phyloP scores from a whole-genome alignment of 2,888 invertebrate species.

The Sminthurinus aureus region DNA sequence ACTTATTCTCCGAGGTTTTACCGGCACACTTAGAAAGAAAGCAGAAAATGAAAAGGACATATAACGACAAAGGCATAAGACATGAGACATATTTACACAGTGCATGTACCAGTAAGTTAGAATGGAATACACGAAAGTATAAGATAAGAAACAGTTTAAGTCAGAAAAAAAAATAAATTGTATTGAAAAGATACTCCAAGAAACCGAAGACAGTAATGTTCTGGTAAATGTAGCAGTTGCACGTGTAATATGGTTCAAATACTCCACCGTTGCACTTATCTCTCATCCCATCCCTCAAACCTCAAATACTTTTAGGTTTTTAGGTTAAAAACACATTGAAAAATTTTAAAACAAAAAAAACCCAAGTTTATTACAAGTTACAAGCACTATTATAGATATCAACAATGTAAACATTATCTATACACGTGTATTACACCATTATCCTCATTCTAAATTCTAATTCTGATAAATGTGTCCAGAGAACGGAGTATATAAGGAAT shows the following conservation, averaged over 20 bases:
- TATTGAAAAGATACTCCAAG: not conserved
- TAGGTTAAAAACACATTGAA: not conserved
- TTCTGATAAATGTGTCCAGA: not conserved
- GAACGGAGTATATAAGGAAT: too few species aligned
- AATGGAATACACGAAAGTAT: too few species aligned
- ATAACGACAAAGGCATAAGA: not conserved
- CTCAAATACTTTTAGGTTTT: not conserved
- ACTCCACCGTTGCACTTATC: not conserved
- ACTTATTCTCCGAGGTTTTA: too few species aligned
- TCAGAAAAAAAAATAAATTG: not conserved
- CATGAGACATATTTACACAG: not conserved
- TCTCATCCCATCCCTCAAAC: not conserved
- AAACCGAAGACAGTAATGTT: not conserved
- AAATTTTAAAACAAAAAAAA: not conserved
- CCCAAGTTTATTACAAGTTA: not conserved
- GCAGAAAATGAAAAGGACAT: not conserved
- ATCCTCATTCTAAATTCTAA: not conserved
- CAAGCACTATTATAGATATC: constrained; percentile 11
- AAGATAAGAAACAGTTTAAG: too few species aligned
- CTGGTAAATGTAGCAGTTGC: not conserved
- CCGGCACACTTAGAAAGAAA: too few species aligned
- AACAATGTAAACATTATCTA: not conserved
- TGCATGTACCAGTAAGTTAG: too few species aligned
- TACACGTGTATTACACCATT: not conserved
- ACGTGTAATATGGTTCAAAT: not conserved